Base-by-base conservation (phyloP, 2,113 vertebrate genomes). In the Crotalus helleri region DNA sequence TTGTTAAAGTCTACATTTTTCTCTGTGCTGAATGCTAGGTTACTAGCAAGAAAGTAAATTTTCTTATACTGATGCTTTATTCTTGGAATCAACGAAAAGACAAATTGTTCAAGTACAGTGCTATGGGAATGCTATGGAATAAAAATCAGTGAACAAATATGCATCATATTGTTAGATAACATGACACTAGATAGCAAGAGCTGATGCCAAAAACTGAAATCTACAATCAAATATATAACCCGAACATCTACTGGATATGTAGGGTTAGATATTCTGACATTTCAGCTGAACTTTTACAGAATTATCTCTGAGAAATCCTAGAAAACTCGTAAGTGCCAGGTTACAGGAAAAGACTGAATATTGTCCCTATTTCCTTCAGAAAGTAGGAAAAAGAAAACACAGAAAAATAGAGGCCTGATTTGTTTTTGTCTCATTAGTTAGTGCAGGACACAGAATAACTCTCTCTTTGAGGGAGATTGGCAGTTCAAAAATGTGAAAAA, bases 1-100 rank as follows among this genome's bases (percentile, higher is more conserved):
- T 69, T 88, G n/a, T 88, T 92, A 91, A 87, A 93, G 19, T 15
- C 7, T 8, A 44, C 33, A 91, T 87, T 85, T 93, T 95, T 94
- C 92, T 54, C 81, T 92, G 89, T 87, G 88, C 17, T 87, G 93
- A 92, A 91, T 24, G n/a, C 39, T 46, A 39, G 0, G 44, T 91
- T 93, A 21, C n/a, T 91, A 94, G 54, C 49, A 64, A 87, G 15
- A 55, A 58, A 69, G 54, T 33, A 46, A 61, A 85, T 94, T 51
- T 33, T 53, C 94, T 89, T 93, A 91, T 33, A 61, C 61, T 49
- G 61, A 69, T 0, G 0, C 1, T 93, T 88, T 44, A 33, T 85
- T 23, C 13, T 19, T 17, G 12, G 58, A 12, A 4, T 92, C 39
- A 86, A 69, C 8, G 4, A 85, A 85, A 46, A 5, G 12, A 39